Conservation (phyloP, 1,140 invertebrate genomes). For the Bombus haemorrhoidalis region DNA sequence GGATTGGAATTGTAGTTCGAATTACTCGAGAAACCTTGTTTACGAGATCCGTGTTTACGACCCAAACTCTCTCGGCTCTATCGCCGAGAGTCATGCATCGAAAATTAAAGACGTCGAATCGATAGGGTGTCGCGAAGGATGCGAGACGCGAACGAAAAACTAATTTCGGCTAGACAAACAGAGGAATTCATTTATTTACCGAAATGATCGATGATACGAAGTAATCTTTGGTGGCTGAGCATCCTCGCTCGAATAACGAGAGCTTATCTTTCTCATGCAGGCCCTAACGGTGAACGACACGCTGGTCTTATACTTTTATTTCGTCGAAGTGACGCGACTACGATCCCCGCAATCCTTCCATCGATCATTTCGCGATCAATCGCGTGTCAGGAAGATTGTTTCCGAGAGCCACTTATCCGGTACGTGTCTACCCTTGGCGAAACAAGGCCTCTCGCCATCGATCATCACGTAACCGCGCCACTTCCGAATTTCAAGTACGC, state of each 20-base stretch:
- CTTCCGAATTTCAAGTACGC: constrained; percentile 67
- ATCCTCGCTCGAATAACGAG: constrained; percentile 42
- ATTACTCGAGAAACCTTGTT: not conserved
- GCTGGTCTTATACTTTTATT: constrained; percentile 55
- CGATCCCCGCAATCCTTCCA: constrained; percentile 52
- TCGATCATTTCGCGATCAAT: constrained; percentile 70
- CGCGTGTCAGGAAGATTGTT: constrained; percentile 64
- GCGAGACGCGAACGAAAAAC: constrained; percentile 44
- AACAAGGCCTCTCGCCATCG: constrained; percentile 62
- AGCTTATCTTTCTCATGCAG: constrained; percentile 69
- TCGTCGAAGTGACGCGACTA: constrained; percentile 32
- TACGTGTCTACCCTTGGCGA: constrained; percentile 56
- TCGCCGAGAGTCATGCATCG: not conserved
- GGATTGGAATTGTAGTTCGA: not conserved
- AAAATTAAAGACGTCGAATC: constrained; percentile 2
- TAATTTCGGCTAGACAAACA: constrained; percentile 68
- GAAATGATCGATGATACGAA: constrained; percentile 65
- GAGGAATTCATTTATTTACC: constrained; percentile 62
- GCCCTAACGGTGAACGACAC: constrained; percentile 17
- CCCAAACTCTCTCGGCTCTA: not conserved
- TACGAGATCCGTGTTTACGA: constrained; percentile 20
- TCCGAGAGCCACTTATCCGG: constrained; percentile 59
- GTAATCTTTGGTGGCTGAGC: constrained; percentile 49
- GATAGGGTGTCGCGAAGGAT: not conserved
- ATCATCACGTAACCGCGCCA: constrained; percentile 66